Evolutionary conservation across 2,797 vertebrate genomes (phyloP), one percentile per base, ranked within the genome.

Genomic region (Sternarchorhynchus goeldii): DNA sequence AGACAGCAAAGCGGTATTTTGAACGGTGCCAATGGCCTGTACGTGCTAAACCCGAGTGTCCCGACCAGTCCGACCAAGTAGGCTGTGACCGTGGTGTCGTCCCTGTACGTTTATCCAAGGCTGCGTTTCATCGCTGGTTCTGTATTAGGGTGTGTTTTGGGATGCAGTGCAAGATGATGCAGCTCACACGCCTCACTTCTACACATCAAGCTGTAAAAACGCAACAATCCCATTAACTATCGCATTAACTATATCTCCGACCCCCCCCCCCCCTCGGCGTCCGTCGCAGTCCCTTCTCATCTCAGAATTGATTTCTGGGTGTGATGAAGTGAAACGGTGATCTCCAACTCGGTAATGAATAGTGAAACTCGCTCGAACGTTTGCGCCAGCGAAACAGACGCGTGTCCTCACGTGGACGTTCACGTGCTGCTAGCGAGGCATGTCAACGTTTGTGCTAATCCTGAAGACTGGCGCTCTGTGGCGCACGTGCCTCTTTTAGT

Each of bases 111-210:
- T 29, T 18, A 45, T 57, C 17, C 45, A 62, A 53, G 57, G 34
- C 29, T 16, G 77, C 53, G 58, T 36, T 66, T 7, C 20, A 66
- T 39, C 10, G 41, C n/a, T n/a, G n/a, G 12, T 36, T 45, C n/a
- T 3, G n/a, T 10, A 72, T 73, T 60, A 75, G 34, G 32, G 77
- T 79, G 77, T 84, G 81, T 86, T 64, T 71, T 57, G 81, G 85
- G 5, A 4, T 45, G 36, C 20, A 50, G 39, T 41, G 45, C 39
- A 39, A 50, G 65, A 67, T 67, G 65, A 12, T 50, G 5, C 41
- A 50, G 18, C 21, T 14, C 39, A 29, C 50, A 17, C 50, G 39
- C 14, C 12, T 36, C 64, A 20, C 18, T 41, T 67, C 16, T 7
- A 29, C 65, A 68, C 32, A 32, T 55, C 45, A 55, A 32, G 45